Conservation (phyloP, 2,113 vertebrate species). For the Gavia stellata region DNA sequence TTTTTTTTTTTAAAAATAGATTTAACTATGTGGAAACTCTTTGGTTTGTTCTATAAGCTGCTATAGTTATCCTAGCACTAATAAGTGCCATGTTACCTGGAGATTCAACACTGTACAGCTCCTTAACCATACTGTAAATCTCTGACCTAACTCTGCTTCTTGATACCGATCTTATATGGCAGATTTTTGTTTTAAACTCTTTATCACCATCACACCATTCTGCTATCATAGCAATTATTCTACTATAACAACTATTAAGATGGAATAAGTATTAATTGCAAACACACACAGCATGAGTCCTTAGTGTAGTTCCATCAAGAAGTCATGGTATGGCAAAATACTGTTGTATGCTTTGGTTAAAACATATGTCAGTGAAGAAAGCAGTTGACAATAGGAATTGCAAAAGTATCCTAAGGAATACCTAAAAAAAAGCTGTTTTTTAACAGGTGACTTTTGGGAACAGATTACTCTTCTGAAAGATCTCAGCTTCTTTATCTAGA, state of each 20-base stretch:
- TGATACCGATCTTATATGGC: not conserved
- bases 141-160: not conserved
- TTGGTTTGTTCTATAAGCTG: not conserved
- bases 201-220: not conserved
- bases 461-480: not conserved
- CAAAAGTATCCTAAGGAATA: not conserved
- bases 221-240: not conserved
- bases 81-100: not conserved
- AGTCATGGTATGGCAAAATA: not conserved
- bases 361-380: not conserved
- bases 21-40: not conserved
- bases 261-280: slow-evolving; percentile 38
- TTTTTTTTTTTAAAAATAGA: too few species aligned
- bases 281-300: not conserved
- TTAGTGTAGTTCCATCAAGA: not conserved
- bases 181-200: not conserved
- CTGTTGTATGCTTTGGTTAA: not conserved
- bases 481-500: not conserved
- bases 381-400: not conserved
- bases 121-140: not conserved
- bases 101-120: not conserved
- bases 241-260: not conserved
- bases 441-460: not conserved
- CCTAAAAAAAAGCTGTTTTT: not conserved
- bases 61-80: not conserved